Evolutionary conservation across 2,797 vertebrate genomes (phyloP).

Genomic region (Hydrophis major): DNA sequence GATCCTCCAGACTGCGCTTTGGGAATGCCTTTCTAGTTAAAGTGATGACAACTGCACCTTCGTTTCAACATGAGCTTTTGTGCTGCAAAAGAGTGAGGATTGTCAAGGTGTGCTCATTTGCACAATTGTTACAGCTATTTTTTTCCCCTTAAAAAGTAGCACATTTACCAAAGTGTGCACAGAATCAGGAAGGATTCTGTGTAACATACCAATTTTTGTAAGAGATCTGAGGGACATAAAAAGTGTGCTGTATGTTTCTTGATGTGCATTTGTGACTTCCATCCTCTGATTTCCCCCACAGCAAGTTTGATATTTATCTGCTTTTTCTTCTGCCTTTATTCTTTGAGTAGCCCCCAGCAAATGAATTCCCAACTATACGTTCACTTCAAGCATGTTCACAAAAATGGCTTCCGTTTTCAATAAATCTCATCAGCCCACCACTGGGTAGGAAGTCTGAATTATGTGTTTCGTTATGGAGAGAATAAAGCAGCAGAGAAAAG

Average conservation of each 20-base stretch:
- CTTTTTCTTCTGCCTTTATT: slow-evolving; percentile 17
- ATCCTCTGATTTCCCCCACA: background rate
- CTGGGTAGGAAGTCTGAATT: slow-evolving; percentile 56
- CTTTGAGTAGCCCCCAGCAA: slow-evolving; percentile 47
- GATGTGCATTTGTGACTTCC: slow-evolving; percentile 37
- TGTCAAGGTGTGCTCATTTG: background rate
- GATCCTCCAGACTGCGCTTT: background rate
- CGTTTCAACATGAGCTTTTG: background rate
- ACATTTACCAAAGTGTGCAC: background rate
- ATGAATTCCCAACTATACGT: slow-evolving; percentile 53
- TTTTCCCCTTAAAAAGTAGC: background rate
- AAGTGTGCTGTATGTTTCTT: slow-evolving; percentile 24
- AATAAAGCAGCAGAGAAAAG: slow-evolving; percentile 58
- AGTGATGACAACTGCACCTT: background rate
- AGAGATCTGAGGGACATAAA: slow-evolving; percentile 36
- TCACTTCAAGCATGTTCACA: slow-evolving; percentile 58
- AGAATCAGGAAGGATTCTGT: slow-evolving; percentile 14
- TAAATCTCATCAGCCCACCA: slow-evolving; percentile 60
- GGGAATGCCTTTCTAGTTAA: background rate
- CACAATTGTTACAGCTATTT: slow-evolving; percentile 1
- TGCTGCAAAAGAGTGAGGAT: background rate
- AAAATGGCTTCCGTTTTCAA: slow-evolving; percentile 54
- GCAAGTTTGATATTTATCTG: slow-evolving; percentile 25
- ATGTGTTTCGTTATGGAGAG: slow-evolving; percentile 44
- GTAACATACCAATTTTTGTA: background rate